These are phyloP conservation scores for Lycorma delicatula DNA, from an alignment of 1,140 invertebrate species.

Conservation along the genomic window DNA sequence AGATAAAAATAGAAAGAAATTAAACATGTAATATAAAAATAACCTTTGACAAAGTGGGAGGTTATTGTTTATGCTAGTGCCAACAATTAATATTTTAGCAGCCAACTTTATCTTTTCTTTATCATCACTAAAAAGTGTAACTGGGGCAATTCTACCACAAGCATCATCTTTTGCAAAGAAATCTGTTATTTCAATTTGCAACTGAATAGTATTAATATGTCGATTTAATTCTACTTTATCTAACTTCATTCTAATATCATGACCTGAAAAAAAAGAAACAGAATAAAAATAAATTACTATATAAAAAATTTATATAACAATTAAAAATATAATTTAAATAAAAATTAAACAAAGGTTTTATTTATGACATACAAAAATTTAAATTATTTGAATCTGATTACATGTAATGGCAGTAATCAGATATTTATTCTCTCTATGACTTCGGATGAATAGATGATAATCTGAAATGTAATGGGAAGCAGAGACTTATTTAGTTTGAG, in stretches of 20 bases:
- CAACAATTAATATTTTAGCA: not conserved
- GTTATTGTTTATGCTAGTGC: not conserved
- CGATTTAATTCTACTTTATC: conserved; percentile 54
- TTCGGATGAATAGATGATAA: too few relatives aligned
- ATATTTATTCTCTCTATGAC: too few relatives aligned
- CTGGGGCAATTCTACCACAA: conserved; percentile 41
- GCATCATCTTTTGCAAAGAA: conserved; percentile 48
- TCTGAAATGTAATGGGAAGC: too few relatives aligned
- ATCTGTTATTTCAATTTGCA: conserved; percentile 58
- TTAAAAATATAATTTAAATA: too few relatives aligned
- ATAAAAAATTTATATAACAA: not conserved
- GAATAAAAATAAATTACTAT: not conserved
- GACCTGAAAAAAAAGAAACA: conserved; percentile 3
- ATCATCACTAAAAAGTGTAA: conserved; percentile 4
- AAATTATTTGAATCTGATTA: too few relatives aligned
- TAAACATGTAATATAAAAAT: too few relatives aligned
- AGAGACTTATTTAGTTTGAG: too few relatives aligned
- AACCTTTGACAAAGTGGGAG: not conserved
- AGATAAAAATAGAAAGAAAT: too few relatives aligned
- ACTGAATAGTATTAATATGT: conserved; percentile 57
- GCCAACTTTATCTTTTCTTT: conserved; percentile 4
- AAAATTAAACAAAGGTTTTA: too few relatives aligned
- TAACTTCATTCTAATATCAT: conserved; percentile 48
- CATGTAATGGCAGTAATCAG: too few relatives aligned
- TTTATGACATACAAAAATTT: too few relatives aligned